Evolutionary conservation across 2,113 vertebrate species (phyloP).

Genomic region (Podarcis cretensis): DNA sequence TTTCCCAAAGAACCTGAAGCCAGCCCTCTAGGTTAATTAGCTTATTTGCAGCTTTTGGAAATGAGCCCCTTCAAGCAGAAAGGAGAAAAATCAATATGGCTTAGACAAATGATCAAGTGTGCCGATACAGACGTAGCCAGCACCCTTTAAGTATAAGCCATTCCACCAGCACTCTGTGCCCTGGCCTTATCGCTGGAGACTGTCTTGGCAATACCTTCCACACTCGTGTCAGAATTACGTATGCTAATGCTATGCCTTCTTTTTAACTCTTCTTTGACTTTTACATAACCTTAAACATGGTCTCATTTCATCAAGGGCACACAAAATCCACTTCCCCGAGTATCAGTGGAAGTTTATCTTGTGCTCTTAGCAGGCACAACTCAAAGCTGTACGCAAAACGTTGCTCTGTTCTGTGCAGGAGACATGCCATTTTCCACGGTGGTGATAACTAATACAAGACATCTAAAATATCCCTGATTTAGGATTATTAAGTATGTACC

Average conservation of each 20-base stretch:
- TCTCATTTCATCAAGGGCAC: constrained; percentile 14
- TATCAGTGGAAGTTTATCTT: background rate
- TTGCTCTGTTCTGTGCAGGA: background rate
- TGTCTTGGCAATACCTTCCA: background rate
- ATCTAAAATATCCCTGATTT: background rate
- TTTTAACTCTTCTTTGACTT: background rate
- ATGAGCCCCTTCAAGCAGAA: constrained; percentile 25
- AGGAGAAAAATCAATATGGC: constrained; percentile 11
- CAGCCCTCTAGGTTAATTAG: constrained; percentile 16
- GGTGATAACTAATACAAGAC: background rate
- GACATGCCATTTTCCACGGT: background rate
- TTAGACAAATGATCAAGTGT: constrained; percentile 33
- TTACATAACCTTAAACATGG: constrained; percentile 17
- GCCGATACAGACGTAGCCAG: background rate
- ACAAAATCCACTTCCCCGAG: background rate
- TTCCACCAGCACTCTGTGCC: constrained; percentile 2
- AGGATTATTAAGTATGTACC: background rate
- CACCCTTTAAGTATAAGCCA: constrained; percentile 11
- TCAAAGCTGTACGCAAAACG: background rate
- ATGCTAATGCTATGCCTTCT: background rate
- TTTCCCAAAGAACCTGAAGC: constrained; percentile 15
- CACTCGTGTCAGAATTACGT: background rate
- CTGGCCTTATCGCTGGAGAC: background rate
- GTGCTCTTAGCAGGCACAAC: background rate
- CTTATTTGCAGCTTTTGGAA: constrained; percentile 31